These are phyloP conservation scores for Alaudala cheleensis DNA, from an alignment of 2,113 vertebrate genomes.

Conservation along the genomic window DNA sequence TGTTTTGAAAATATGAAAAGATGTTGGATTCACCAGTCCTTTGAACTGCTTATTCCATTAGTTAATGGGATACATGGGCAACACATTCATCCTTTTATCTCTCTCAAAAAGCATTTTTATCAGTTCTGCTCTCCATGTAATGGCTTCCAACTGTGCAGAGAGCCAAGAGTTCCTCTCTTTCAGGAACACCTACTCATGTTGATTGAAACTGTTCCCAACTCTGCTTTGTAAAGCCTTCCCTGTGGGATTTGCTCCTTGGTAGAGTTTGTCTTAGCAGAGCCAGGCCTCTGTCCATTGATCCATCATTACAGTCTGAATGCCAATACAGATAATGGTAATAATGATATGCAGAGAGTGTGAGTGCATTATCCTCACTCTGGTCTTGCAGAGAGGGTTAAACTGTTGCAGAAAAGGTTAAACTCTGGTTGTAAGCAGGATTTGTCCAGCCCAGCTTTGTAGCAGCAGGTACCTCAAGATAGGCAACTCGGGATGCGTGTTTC, in stretches of 20 bases:
- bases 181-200: neutral
- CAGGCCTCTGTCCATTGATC: neutral
- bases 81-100: neutral
- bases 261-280: neutral
- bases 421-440: neutral
- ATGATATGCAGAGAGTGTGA: neutral
- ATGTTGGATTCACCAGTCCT: neutral
- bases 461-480: neutral
- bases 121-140: neutral
- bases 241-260: neutral
- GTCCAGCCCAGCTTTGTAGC: neutral
- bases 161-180: neutral
- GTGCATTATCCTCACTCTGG: neutral
- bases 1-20: constrained; percentile 15
- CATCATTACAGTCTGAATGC: neutral
- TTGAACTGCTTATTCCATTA: neutral
- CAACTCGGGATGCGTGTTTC: neutral
- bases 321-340: neutral
- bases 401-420: neutral
- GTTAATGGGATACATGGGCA: neutral
- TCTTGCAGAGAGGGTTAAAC: neutral
- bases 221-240: neutral
- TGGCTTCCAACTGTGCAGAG: neutral
- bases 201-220: neutral
- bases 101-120: constrained; percentile 11